These are phyloP conservation scores for Brachypteracias leptosomus DNA, from an alignment of 2,113 vertebrate genomes.

Conservation along the genomic window DNA sequence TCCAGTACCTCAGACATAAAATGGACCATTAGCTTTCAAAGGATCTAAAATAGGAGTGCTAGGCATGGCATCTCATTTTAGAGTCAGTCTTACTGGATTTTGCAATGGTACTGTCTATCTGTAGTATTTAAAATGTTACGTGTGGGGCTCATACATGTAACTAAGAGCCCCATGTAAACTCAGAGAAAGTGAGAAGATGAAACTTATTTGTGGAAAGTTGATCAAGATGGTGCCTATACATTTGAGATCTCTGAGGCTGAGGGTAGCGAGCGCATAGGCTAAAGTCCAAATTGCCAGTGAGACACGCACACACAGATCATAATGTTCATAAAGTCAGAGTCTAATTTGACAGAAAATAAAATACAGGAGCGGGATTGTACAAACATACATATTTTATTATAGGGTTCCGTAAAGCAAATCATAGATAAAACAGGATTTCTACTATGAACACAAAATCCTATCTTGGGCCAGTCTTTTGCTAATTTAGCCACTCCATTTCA, in stretches of 20 bases:
- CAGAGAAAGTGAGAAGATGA: not conserved
- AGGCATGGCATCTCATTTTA: not conserved
- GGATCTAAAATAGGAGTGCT: not conserved
- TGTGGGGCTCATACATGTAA: not conserved
- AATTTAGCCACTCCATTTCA: not conserved
- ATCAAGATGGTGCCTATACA: not conserved
- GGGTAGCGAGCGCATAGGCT: not conserved
- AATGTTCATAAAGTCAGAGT: not conserved
- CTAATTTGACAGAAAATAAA: not conserved
- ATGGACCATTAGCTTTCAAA: constrained; percentile 24
- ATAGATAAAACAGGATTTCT: not conserved
- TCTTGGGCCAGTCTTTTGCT: not conserved
- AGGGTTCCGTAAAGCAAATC: not conserved
- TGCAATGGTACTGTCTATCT: not conserved
- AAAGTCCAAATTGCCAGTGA: not conserved
- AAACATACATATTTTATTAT: not conserved
- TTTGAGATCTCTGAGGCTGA: not conserved
- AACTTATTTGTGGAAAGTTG: not conserved
- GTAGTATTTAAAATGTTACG: fast-evolving
- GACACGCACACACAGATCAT: not conserved
- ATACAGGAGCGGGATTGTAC: not conserved
- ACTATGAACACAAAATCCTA: fast-evolving
- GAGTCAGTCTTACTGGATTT: not conserved
- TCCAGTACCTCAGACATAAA: not conserved
- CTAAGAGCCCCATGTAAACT: not conserved